Conservation (phyloP, 2,113 vertebrate species). For the Stictonetta naevosa region DNA sequence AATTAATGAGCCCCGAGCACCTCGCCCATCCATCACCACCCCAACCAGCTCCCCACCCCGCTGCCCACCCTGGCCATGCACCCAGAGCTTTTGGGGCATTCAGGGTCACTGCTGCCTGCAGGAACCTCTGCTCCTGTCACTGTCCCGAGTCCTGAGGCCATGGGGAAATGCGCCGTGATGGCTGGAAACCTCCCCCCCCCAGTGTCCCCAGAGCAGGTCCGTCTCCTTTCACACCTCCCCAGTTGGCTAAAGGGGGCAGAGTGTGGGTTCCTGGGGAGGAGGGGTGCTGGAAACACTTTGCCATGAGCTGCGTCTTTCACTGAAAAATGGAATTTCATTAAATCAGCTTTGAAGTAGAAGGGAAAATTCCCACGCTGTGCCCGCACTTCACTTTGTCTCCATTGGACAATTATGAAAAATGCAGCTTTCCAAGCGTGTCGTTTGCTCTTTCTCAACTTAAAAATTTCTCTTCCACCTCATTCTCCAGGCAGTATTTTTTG, state of each 20-base stretch:
- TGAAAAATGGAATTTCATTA: conserved; percentile 49
- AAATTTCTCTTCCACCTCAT: not conserved
- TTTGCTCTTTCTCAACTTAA: conserved; percentile 13
- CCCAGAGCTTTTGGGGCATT: not conserved
- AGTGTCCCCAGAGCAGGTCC: not conserved
- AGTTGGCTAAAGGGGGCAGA: not conserved
- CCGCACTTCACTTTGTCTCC: conserved; percentile 29
- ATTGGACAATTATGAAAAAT: conserved; percentile 58
- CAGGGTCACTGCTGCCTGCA: not conserved
- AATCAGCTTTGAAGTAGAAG: not conserved
- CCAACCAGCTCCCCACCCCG: not conserved
- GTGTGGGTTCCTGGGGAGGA: rapidly evolving
- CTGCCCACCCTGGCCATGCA: not conserved
- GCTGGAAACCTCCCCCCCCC: not conserved
- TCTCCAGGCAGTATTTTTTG: conserved; percentile 23
- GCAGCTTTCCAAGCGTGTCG: not conserved
- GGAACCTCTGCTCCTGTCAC: not conserved
- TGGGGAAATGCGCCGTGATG: not conserved
- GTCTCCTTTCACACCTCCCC: not conserved
- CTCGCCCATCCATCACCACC: conserved; percentile 25
- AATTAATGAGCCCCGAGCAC: conserved; percentile 33
- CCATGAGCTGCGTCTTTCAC: not conserved
- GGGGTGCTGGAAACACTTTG: not conserved
- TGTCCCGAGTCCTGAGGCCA: rapidly evolving
- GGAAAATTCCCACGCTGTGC: not conserved